Base-by-base conservation (phyloP, 2,888 invertebrate species). In the Pycnomerus fuliginosus region DNA sequence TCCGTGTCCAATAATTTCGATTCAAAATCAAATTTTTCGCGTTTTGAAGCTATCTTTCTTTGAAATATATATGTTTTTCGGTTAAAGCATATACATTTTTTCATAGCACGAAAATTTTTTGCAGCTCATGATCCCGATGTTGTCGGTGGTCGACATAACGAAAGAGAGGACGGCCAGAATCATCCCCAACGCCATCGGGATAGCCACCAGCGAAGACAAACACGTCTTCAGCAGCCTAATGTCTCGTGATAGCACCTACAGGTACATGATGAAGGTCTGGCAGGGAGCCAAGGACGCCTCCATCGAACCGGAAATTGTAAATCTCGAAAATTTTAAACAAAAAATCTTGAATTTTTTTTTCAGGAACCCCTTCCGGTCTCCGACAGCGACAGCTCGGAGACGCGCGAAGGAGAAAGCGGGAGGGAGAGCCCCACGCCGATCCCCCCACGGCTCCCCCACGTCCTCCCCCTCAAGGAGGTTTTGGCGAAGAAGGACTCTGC, bases 91-190 rank as follows among this genome's bases (percentile, higher is more conserved):
- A n/a, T n/a, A n/a, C n/a, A n/a, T n/a, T n/a, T n/a, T n/a, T n/a
- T n/a, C 20, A 20, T 20, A 5, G 20, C 20, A 20, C 20, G 20
- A n/a, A 20, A 20, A 20, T 20, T 42, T 47, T 48, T 22, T 33
- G 3, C 13, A 44, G 39, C 32, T 77, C 76, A 78, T 94, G 61
- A 93, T 96, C 66, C 93, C 94, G 29, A 86, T 92, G 55, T 78
- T 80, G 41, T 85, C 88, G 45, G 93, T 96, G 41, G 80, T 86
- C 37, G 84, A 87, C 68, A 90, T 96, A 64, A 91, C 89, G 25
- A 91, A 94, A 69, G 94, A 94, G 74, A 91, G 90, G 74, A 94
- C 93, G 44, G 95, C 93, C 1, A 82, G 89, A 56, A 91, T 96
- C 56, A 92, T 96, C 62, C 95, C 95, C 32, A 95, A 95, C 73